Base-by-base conservation (phyloP, 2,113 vertebrate species). In the Leptobrachium leishanense region DNA sequence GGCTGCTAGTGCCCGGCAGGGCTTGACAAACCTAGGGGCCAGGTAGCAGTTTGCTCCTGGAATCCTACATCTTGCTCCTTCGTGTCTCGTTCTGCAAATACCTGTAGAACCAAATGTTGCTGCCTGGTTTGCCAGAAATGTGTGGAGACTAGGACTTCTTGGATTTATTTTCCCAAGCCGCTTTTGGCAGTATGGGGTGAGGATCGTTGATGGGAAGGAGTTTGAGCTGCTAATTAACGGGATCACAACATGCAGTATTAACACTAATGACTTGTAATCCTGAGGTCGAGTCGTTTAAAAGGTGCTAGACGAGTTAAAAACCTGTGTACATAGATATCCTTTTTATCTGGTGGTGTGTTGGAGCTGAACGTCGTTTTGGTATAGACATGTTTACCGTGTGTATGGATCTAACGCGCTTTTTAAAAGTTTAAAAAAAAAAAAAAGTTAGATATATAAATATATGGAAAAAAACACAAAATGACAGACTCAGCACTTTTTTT, bases 321-420 rank as follows among this genome's bases (percentile, higher is more conserved):
- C 20, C 15, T 15, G 44, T 88, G 86, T 88, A 86, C 82, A 88
- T 90, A 88, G 87, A 84, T 89, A 86, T 85, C 87, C 85, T 90
- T 91, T 89, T 88, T 89, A 88, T 78, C 86, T 82, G 85, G 88
- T 88, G 20, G 20, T 31, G 20, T 31, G 72, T 82, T 89, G 40
- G 86, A 85, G 83, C 86, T 89, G 85, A 90, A 86, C 90, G 85
- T 89, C 86, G 85, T 92, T 91, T 31, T 83, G 83, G 83, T 91
- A 89, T 31, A 86, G 87, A 89, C 87, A 88, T 89, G 84, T 84
- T 81, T 71, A 85, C 86, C 85, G 78, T 87, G 86, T 84, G 86
- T 88, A 88, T 83, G 83, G 87, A 88, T 84, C 82, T 86, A 83
- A 88, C 82, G 74, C 75, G 69, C 83, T 83, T 86, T 88, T 83